Evolutionary conservation across 2,113 vertebrate genomes (phyloP).

Genomic region (Syngnathus floridae): DNA sequence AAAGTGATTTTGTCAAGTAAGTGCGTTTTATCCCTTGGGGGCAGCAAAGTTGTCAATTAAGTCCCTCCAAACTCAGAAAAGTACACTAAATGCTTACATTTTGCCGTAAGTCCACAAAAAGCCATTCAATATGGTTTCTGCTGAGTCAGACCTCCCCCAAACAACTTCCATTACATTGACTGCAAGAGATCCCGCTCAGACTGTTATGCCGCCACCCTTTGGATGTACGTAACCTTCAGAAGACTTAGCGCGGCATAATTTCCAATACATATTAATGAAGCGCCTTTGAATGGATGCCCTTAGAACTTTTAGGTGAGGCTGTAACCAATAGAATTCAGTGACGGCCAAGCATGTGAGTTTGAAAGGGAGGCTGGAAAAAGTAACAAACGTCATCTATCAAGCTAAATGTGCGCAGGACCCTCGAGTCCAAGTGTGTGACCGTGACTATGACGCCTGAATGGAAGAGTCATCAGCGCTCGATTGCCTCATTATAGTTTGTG

Average conservation of each 20-base stretch:
- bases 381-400: conserved; percentile 59
- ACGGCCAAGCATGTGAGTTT: conserved; percentile 45
- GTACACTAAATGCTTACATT: background rate
- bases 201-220: conserved; percentile 14
- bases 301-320: conserved; percentile 57
- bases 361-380: conserved; percentile 6
- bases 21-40: background rate
- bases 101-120: conserved; percentile 10
- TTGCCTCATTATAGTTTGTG: conserved; percentile 17
- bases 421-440: conserved; percentile 40
- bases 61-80: background rate
- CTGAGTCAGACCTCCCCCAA: conserved; percentile 15
- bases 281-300: conserved; percentile 66
- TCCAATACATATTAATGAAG: conserved; percentile 75
- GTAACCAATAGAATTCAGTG: conserved; percentile 40
- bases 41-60: background rate
- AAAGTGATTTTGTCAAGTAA: background rate
- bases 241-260: conserved; percentile 68
- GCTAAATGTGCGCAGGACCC: conserved; percentile 21
- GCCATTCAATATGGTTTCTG: conserved; percentile 17
- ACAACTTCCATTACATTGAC: conserved; percentile 25
- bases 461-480: conserved; percentile 12
- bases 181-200: conserved; percentile 34
- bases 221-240: conserved; percentile 55
- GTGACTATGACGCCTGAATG: conserved; percentile 28